These are phyloP conservation scores for Cantharis rustica DNA, from an alignment of 2,888 invertebrate species.

Conservation along the genomic window DNA sequence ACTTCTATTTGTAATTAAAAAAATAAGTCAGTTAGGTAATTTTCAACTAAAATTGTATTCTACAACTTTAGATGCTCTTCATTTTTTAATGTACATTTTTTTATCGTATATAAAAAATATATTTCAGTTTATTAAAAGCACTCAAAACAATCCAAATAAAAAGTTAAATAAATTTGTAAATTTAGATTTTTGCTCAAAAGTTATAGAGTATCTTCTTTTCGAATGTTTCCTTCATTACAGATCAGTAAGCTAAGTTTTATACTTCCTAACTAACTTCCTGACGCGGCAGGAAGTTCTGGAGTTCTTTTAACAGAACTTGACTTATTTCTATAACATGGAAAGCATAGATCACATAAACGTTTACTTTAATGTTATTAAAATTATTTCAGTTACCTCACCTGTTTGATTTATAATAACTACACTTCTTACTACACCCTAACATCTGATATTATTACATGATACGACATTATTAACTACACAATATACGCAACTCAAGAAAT, in stretches of 20 bases:
- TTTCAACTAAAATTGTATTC: background rate
- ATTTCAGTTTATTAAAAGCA: background rate
- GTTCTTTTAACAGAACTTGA: background rate
- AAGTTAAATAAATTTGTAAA: background rate
- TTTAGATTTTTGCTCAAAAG: background rate
- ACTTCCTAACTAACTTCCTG: background rate
- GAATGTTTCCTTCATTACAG: background rate
- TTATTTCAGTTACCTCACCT: background rate
- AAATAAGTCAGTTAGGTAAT: background rate
- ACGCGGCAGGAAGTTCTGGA: background rate
- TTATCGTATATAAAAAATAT: background rate
- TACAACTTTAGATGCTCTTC: background rate
- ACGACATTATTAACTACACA: background rate
- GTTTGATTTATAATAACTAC: background rate
- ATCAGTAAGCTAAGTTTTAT: background rate
- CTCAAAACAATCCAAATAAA: background rate
- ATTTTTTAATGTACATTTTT: background rate
- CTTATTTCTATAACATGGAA: background rate
- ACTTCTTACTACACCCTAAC: background rate
- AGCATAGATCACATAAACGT: background rate
- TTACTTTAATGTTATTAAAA: too few species aligned
- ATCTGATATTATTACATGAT: background rate
- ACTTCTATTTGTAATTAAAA: background rate
- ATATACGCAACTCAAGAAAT: too few species aligned
- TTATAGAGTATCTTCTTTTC: background rate